Evolutionary conservation across 2,888 invertebrate species (phyloP).

Genomic region (Cyclophora punctaria): DNA sequence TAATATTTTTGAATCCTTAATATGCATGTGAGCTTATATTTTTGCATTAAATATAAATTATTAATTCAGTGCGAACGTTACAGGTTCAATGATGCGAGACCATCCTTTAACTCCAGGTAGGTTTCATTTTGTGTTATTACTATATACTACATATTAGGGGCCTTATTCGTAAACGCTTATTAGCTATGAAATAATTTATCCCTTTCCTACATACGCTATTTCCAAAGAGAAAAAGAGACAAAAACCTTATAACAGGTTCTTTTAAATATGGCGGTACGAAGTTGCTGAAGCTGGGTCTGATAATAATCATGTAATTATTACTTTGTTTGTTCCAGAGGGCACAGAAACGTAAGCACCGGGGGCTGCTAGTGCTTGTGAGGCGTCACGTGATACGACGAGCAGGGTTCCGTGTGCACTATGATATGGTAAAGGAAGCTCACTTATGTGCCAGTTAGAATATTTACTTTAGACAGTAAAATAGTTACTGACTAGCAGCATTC

Average conservation of each 20-base stretch:
- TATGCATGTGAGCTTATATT: background rate
- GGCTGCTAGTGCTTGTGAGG: constrained; percentile 17
- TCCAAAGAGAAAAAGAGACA: too few relatives aligned
- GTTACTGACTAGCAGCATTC: constrained; percentile 44
- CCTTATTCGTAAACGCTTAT: too few relatives aligned
- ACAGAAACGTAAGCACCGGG: constrained; percentile 47
- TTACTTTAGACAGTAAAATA: constrained; percentile 52
- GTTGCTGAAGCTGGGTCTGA: too few relatives aligned
- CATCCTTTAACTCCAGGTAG: constrained; percentile 65
- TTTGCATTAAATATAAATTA: background rate
- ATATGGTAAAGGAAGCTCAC: constrained; percentile 53
- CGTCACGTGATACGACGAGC: constrained; percentile 58
- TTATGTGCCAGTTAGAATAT: constrained; percentile 66
- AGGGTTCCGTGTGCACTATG: constrained; percentile 54
- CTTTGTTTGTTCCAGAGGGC: constrained; percentile 39
- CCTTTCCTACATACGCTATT: too few relatives aligned
- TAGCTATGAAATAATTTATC: too few relatives aligned
- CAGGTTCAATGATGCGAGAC: constrained; percentile 71
- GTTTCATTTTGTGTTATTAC: background rate
- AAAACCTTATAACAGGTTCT: too few relatives aligned
- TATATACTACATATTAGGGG: too few relatives aligned
- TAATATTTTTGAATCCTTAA: background rate
- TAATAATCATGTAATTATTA: too few relatives aligned
- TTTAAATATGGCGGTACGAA: too few relatives aligned
- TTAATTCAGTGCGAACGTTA: constrained; percentile 20